Evolutionary conservation across 2,797 vertebrate genomes (phyloP).

Genomic region (Neosilurus hyrtlii): DNA sequence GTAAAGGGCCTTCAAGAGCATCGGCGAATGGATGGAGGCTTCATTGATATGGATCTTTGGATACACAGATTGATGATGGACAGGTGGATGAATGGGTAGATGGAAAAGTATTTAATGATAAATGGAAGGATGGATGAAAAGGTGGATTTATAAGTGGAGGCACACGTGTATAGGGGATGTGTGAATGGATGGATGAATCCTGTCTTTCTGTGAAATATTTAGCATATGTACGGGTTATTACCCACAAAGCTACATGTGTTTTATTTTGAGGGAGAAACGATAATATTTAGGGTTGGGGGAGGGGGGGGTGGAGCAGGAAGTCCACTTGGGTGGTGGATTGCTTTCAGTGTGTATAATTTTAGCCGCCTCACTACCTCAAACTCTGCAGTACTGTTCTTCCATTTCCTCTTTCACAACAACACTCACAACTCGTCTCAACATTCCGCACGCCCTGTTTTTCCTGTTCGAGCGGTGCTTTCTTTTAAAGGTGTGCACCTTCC

Average conservation of each 20-base stretch:
- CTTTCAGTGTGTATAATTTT: slow-evolving; percentile 3
- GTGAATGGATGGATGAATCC: not conserved
- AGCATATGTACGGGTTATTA: too few species aligned
- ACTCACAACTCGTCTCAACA: not conserved
- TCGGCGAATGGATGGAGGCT: not conserved
- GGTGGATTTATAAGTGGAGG: not conserved
- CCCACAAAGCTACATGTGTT: not conserved
- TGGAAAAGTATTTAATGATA: not conserved
- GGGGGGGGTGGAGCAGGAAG: not conserved
- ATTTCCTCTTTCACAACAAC: not conserved
- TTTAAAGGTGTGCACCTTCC: not conserved
- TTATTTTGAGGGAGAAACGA: not conserved
- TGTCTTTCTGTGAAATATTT: too few species aligned
- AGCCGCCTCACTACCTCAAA: not conserved
- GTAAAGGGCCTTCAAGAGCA: not conserved
- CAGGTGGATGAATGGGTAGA: not conserved
- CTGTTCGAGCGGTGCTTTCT: not conserved
- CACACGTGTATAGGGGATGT: not conserved
- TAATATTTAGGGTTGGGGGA: not conserved
- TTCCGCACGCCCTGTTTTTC: not conserved
- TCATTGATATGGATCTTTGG: not conserved
- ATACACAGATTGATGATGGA: not conserved
- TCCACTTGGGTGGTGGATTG: not conserved
- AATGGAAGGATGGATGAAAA: not conserved
- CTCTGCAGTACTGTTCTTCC: not conserved